phyloP scores from a whole-genome alignment of 1,140 invertebrate species.

The Ostrea denselamellosa region DNA sequence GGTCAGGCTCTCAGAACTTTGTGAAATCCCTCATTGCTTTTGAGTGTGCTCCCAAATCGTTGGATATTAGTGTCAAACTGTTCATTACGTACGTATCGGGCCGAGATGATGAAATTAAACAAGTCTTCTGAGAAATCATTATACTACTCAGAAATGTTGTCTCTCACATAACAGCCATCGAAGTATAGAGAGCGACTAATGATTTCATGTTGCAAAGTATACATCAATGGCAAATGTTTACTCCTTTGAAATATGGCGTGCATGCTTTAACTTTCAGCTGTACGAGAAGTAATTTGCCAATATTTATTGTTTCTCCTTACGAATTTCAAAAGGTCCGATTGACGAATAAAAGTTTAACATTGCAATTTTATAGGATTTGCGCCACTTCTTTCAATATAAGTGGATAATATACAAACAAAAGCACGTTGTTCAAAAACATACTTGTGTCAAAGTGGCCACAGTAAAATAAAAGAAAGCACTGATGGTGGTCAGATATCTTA shows the following conservation, averaged over 20 bases:
- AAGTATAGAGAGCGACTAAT: no score
- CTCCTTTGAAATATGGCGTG: not conserved
- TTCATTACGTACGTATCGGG: no score
- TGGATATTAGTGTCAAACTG: no score
- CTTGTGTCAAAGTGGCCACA: no score
- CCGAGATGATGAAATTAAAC: no score
- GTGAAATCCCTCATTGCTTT: not conserved
- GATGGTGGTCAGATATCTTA: no score
- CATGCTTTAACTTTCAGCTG: not conserved
- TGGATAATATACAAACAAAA: not conserved
- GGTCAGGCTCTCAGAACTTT: not conserved
- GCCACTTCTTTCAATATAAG: not conserved
- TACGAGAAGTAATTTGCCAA: not conserved
- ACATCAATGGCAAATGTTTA: not conserved
- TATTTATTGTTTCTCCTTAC: not conserved
- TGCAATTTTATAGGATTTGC: not conserved
- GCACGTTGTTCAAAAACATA: not conserved
- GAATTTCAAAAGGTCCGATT: not conserved
- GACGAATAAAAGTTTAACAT: conserved; percentile 10
- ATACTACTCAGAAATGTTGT: no score
- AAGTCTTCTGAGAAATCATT: no score
- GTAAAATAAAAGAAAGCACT: no score
- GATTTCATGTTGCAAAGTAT: no score
- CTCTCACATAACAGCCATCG: no score
- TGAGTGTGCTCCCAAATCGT: not conserved